Conservation (phyloP, 2,888 invertebrate genomes). For the Melangyna quadrimaculata region DNA sequence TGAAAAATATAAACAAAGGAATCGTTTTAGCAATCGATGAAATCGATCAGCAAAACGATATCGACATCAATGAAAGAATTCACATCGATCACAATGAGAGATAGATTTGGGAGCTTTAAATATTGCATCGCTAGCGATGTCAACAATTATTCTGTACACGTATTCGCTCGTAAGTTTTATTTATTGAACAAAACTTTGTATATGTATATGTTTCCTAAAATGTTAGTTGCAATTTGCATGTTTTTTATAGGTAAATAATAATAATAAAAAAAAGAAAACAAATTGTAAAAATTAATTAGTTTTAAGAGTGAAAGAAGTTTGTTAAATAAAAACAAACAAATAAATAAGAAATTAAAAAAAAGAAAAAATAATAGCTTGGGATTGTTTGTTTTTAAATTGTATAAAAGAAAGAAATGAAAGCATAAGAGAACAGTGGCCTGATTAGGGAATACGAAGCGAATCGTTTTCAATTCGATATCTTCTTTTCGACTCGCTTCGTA, state of each 20-base stretch:
- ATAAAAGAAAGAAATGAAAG: no score
- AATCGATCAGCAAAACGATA: constrained; percentile 80
- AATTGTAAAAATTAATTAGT: constrained; percentile 63
- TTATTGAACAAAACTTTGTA: constrained; percentile 51
- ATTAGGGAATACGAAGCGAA: no score
- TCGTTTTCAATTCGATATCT: no score
- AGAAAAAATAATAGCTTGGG: neutral
- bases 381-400: no score
- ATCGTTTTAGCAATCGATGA: constrained; percentile 83
- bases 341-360: neutral
- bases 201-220: constrained; percentile 38
- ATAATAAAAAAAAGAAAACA: neutral
- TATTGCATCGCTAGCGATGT: constrained; percentile 48
- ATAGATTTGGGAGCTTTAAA: constrained; percentile 66
- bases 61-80: constrained; percentile 35
- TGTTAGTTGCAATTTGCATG: constrained; percentile 29
- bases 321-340: constrained; percentile 33
- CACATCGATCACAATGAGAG: constrained; percentile 80
- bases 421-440: no score
- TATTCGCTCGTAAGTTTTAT: constrained; percentile 66
- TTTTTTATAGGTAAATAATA: constrained; percentile 38
- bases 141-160: constrained; percentile 67
- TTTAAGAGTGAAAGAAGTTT: constrained; percentile 48
- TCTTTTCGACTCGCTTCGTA: no score
- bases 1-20: constrained; percentile 88